Conservation (phyloP, 2,888 invertebrate species). For the Nasonia oneida region DNA sequence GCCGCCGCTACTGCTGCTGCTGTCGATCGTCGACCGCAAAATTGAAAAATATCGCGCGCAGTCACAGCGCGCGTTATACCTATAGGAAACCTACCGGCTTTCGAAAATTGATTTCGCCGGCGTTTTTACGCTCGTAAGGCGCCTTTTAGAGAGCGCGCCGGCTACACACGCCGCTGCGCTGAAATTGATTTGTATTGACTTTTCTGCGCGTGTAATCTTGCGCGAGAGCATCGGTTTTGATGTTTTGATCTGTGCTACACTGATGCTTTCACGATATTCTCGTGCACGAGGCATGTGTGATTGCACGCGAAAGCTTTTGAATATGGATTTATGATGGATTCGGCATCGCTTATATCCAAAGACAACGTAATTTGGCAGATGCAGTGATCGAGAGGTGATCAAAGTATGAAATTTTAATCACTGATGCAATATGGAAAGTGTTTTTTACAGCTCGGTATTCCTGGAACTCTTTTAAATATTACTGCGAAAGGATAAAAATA, state of each 20-base stretch:
- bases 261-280: not conserved
- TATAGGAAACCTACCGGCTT: not conserved
- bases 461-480: too few species aligned
- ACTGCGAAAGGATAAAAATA: not conserved
- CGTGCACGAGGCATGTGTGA: too few species aligned
- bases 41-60: conserved; percentile 30
- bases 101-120: conserved; percentile 45
- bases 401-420: not conserved
- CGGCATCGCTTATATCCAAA: too few species aligned
- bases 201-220: conserved; percentile 1
- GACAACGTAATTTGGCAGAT: too few species aligned
- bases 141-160: not conserved
- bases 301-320: conserved; percentile 2
- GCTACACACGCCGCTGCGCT: too few species aligned
- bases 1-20: not conserved
- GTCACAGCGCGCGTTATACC: not conserved
- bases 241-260: not conserved
- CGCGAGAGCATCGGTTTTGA: not conserved
- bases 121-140: conserved; percentile 27
- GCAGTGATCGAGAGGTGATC: not conserved
- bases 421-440: too few species aligned
- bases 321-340: not conserved
- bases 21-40: conserved; percentile 14
- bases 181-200: conserved; percentile 43
- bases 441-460: too few species aligned